These are phyloP conservation scores for Chamaetylas fuelleborni DNA, from an alignment of 2,113 vertebrate species.

Conservation along the genomic window DNA sequence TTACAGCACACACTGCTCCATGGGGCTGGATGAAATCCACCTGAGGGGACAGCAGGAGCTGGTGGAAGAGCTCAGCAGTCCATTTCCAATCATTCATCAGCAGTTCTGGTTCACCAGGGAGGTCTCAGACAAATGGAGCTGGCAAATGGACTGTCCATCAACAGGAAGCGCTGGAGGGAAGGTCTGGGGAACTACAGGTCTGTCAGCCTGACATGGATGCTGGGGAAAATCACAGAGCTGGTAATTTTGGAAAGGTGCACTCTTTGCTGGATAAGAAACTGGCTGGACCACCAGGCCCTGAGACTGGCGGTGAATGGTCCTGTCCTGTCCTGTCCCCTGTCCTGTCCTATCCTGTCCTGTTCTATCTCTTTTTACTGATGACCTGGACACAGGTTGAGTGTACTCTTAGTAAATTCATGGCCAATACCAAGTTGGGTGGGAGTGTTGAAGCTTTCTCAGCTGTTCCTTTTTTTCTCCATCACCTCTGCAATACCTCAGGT, in stretches of 20 bases:
- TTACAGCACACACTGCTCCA: neutral
- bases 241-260: neutral
- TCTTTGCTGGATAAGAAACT: neutral
- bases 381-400: neutral
- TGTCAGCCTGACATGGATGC: neutral
- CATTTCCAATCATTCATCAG: neutral
- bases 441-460: neutral
- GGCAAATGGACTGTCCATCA: neutral
- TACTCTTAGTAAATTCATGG: neutral
- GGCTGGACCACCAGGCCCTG: neutral
- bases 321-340: neutral
- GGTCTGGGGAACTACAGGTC: neutral
- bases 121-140: neutral
- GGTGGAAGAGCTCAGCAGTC: neutral
- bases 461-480: neutral
- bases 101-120: neutral
- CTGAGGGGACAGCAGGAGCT: neutral
- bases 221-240: neutral
- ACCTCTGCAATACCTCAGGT: neutral
- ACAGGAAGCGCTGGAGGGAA: neutral
- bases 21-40: neutral
- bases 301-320: neutral
- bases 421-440: neutral
- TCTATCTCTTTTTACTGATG: neutral
- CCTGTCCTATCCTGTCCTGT: neutral